phyloP scores from a whole-genome alignment of 2,888 invertebrate genomes.

The Sesia apiformis region DNA sequence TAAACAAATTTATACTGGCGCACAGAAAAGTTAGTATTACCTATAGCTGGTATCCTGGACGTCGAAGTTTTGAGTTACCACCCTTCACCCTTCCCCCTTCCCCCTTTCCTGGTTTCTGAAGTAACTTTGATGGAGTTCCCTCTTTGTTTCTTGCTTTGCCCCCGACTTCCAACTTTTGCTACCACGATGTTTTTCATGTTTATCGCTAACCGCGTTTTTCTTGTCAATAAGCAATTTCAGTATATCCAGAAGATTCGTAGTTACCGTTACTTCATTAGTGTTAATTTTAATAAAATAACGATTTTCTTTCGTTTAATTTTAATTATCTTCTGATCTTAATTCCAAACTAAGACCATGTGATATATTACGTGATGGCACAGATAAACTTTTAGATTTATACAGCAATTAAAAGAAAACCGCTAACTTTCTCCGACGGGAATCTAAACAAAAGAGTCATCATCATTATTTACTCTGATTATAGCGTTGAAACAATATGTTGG shows the following conservation, averaged over 20 bases:
- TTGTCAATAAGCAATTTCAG: too few relatives aligned
- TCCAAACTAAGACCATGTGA: too few relatives aligned
- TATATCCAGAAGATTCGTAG: neutral
- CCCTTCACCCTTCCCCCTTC: constrained; percentile 20
- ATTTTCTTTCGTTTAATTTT: neutral
- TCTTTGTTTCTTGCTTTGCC: constrained; percentile 56
- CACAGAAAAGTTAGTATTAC: constrained; percentile 52
- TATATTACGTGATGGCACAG: too few relatives aligned
- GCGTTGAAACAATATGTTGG: too few relatives aligned
- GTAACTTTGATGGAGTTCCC: constrained; percentile 54
- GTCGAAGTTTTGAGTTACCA: constrained; percentile 54
- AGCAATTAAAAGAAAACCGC: too few relatives aligned
- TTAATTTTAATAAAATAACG: neutral
- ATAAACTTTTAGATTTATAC: too few relatives aligned
- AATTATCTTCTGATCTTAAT: too few relatives aligned
- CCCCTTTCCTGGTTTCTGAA: constrained; percentile 38
- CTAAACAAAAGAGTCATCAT: too few relatives aligned
- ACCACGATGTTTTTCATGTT: constrained; percentile 16
- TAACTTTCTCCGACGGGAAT: too few relatives aligned
- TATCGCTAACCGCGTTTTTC: neutral
- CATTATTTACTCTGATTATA: too few relatives aligned
- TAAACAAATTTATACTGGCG: constrained; percentile 72
- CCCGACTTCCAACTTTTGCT: constrained; percentile 41
- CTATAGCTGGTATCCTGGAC: constrained; percentile 6
- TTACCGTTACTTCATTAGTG: neutral